Base-by-base conservation (phyloP, 2,888 invertebrate species). In the Cephalotes varians region DNA sequence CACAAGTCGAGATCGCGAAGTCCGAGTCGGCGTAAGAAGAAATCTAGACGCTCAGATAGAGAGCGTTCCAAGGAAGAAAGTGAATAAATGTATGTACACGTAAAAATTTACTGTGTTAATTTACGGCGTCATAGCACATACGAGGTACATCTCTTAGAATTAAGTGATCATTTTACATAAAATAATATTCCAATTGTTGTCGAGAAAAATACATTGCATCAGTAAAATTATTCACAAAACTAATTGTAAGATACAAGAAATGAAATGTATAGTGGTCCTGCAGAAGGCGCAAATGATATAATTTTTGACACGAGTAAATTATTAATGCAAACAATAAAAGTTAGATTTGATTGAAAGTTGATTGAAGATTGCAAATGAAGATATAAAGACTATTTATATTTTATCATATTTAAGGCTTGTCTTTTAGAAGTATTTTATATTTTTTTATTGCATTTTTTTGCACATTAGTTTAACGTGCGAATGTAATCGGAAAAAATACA, bases 1-100 rank as follows among this genome's bases (percentile, higher is more conserved):
- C 97, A 97, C 94, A 97, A 97, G 93, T 97, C 97, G 1, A 95
- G 97, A 64, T 97, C 97, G 5, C 96, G 97, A 47, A 97, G 97
- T 91, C 97, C 97, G 62, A 96, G 96, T 83, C 96, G 96, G 85
- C 95, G 96, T 74, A 97, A 97, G 95, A 97, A 97, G 95, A 96
- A 96, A 93, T 95, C 96, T 21, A 96, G 98, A 91, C 96, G 97
- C 54, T 97, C 97, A 89, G 96, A 97, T 77, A 91, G 94, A 21
- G 95, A 95, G 87, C 92, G 94, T 47, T 94, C 94, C 64, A 96
- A 97, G 86, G 97, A 97, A 84, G 97, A 97, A 54, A 96, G 96
- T 67, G 96, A 97, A 95, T 97, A 95, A 95, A 81, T 25, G 3
- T 28, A 18, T 74, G 62, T 60, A 73, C 31, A 34, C 25, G 18